Base-by-base conservation (phyloP, 1,140 invertebrate genomes). In the Cyphomyrmex costatus region DNA sequence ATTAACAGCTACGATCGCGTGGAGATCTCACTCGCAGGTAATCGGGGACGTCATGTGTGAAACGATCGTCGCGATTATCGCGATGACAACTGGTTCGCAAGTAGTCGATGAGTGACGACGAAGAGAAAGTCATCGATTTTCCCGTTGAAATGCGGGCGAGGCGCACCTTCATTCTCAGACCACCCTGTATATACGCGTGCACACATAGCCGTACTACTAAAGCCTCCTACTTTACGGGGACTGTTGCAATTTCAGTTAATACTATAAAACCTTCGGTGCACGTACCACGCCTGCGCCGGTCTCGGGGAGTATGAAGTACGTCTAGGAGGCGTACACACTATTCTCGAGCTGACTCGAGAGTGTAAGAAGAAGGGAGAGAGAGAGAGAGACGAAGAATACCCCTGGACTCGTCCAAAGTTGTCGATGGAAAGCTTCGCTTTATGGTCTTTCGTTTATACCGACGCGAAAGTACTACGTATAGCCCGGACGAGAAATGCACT, bases 211-310 rank as follows among this genome's bases (percentile, higher is more conserved):
- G 76, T 27, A 12, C 78, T 70, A 71, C 60, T 87, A 88, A 88
- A 89, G 68, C 82, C 76, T 63, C 27, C 56, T 82, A 87, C 90
- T 93, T 93, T 93, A 93, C 89, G 92, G 90, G 88, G 88, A 90
- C 88, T 91, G 89, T 92, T 91, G 92, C 93, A 93, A 93, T 93
- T 93, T 93, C 92, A 91, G 91, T 93, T 93, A 93, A 93, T 93
- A 92, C 93, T 90, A 93, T 93, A 93, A 93, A 93, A 93, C 91
- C 92, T 91, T 92, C 85, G 89, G 89, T 73, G 89, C 85, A 90
- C 88, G 92, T 89, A 85, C 58, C 58, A 79, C 78, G 65, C 70
- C 51, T 71, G 66, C 71, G 53, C 61, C 33, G 65, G 51, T 60
- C 30, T 58, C 71, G 46, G 16, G 12, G 36, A 49, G 53, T 36